Evolutionary conservation across 2,113 vertebrate species (phyloP).

Genomic region (Odocoileus hemionus): DNA sequence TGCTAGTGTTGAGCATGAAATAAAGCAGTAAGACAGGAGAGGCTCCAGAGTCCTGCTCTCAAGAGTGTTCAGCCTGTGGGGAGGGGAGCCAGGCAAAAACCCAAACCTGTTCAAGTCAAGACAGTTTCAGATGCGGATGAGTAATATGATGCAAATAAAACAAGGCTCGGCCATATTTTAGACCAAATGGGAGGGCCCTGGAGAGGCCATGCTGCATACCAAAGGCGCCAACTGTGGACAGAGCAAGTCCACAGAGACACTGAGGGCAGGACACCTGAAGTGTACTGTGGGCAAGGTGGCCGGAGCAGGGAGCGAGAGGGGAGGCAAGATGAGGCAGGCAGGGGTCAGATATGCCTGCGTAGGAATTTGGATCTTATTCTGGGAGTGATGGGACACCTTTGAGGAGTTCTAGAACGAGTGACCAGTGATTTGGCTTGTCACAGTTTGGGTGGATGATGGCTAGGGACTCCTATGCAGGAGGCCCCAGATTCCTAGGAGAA

Average conservation of each 20-base stretch:
- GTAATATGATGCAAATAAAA: not conserved
- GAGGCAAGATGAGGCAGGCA: not conserved
- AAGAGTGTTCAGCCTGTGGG: not conserved
- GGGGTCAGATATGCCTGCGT: too few species aligned
- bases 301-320: accelerated
- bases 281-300: not conserved
- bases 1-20: not conserved
- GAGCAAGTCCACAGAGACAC: not conserved
- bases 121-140: not conserved
- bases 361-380: not conserved
- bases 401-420: not conserved
- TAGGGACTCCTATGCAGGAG: not conserved
- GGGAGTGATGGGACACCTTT: not conserved
- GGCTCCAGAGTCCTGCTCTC: not conserved
- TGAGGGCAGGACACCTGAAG: not conserved
- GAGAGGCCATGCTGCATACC: not conserved
- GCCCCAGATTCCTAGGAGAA: not conserved
- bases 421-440: not conserved
- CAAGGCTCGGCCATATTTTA: too few species aligned
- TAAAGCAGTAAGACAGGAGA: not conserved
- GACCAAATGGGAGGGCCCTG: not conserved
- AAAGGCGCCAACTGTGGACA: not conserved
- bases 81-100: not conserved
- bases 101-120: not conserved
- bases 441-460: not conserved